These are phyloP conservation scores for Noctilio leporinus DNA, from an alignment of 2,113 vertebrate genomes.

Conservation along the genomic window DNA sequence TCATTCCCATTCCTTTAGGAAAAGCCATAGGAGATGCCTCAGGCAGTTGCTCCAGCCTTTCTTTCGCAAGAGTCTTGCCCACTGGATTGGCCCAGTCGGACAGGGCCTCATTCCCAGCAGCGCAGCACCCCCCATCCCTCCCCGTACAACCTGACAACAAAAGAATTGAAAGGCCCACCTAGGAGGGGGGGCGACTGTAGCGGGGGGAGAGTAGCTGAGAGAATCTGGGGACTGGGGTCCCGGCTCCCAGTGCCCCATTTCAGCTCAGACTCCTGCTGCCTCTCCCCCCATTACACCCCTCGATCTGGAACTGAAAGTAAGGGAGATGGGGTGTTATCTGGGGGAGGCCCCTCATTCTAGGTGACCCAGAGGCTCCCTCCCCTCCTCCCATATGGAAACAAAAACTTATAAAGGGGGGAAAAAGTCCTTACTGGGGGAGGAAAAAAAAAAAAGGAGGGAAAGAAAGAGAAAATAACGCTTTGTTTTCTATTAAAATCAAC, in stretches of 20 bases:
- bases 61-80: background rate
- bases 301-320: constrained; percentile 37
- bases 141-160: background rate
- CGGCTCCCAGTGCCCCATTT: constrained; percentile 17
- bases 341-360: constrained; percentile 42
- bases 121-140: background rate
- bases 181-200: background rate
- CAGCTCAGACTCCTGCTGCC: constrained; percentile 12
- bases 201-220: background rate
- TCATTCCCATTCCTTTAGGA: background rate
- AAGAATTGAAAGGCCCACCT: constrained; percentile 22
- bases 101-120: constrained; percentile 21
- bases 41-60: background rate
- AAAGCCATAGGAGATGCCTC: background rate
- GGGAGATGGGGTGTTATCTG: constrained; percentile 27
- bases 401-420: constrained; percentile 28
- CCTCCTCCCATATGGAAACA: constrained; percentile 56
- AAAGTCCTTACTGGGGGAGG: constrained; percentile 10
- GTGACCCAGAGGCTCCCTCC: constrained; percentile 58
- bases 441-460: constrained; percentile 65
- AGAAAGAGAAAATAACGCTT: constrained; percentile 77
- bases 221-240: constrained; percentile 11
- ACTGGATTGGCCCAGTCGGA: background rate
- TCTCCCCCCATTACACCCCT: background rate
- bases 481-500: constrained; percentile 80